Base-by-base conservation (phyloP, 2,113 vertebrate species). In the Motacilla tschutschensis region DNA sequence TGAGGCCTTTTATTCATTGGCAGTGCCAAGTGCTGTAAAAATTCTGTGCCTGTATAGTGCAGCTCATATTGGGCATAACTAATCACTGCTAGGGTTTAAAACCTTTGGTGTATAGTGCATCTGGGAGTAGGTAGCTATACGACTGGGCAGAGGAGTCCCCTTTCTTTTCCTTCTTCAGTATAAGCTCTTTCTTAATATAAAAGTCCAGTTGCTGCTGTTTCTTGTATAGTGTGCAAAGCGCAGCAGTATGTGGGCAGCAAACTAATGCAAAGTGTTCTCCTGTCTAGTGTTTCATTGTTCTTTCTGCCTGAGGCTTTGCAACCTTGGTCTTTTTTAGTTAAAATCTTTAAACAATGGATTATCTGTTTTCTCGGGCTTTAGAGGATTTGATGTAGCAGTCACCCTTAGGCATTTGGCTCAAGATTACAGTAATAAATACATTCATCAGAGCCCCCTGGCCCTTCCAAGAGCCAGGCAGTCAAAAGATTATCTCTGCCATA, bases 341-440 rank as follows among this genome's bases (percentile, higher is more conserved):
- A 93, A 93, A 76, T 89, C 92, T 93, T 94, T 88, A 91, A 94
- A 94, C 93, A 94, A 90, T 91, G 83, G 89, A 70, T 93, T 92
- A 71, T 95, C 77, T 94, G 86, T 95, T 95, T 96, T 92, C 64
- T 47, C 8, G 53, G 70, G 70, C 91, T 90, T 95, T 91, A 86
- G 83, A 88, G 88, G 77, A 75, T 92, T 94, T 91, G 92, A 90
- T 94, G 91, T 93, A 92, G 88, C 76, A 76, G 75, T 80, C 58
- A 67, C 89, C 89, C 93, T 73, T 79, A 93, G 93, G 91, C 91
- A 71, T 85, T 92, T 92, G 81, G 78, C 85, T 85, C 67, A 63
- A 91, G 91, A 94, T 93, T 86, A 94, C 64, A 90, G 87, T 65
- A 82, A 19, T 92, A 90, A 94, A 67, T 91, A 21, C 41, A 31